Conservation (phyloP, 2,888 invertebrate genomes). For the Megamerina dolium region DNA sequence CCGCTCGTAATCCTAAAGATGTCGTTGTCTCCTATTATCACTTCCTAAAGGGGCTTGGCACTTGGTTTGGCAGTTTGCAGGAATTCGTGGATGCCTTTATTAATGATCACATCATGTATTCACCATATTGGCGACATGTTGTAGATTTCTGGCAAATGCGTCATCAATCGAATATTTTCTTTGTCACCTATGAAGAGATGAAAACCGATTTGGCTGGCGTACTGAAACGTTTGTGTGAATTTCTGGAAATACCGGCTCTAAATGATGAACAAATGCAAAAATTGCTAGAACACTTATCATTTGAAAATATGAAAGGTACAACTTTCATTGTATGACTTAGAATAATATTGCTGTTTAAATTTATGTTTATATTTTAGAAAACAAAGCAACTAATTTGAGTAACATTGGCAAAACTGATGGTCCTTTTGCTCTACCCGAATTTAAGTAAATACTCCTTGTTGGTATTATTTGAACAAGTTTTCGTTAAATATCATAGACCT, state of each 20-base stretch:
- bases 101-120: constrained; percentile 17
- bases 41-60: constrained; percentile 57
- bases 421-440: too few relatives aligned
- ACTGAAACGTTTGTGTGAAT: constrained; percentile 17
- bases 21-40: constrained; percentile 74
- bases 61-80: constrained; percentile 47
- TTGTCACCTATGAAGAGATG: constrained; percentile 35
- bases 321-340: too few relatives aligned
- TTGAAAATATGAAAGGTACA: constrained; percentile 27
- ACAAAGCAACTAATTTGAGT: constrained; percentile 6
- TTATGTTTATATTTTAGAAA: constrained; percentile 5
- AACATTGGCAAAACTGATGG: too few relatives aligned
- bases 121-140: constrained; percentile 29
- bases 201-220: constrained; percentile 24
- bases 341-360: neutral
- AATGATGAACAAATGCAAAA: constrained; percentile 12
- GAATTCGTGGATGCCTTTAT: constrained; percentile 32
- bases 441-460: too few relatives aligned
- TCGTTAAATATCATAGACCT: neutral
- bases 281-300: constrained; percentile 21
- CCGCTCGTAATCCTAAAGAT: constrained; percentile 78
- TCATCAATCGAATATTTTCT: constrained; percentile 27
- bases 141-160: constrained; percentile 34
- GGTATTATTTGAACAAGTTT: too few relatives aligned
- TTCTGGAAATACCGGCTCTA: constrained; percentile 16